phyloP scores from a whole-genome alignment of 92 coral and sea anemone genomes.

The Parazoanthus swiftii region DNA sequence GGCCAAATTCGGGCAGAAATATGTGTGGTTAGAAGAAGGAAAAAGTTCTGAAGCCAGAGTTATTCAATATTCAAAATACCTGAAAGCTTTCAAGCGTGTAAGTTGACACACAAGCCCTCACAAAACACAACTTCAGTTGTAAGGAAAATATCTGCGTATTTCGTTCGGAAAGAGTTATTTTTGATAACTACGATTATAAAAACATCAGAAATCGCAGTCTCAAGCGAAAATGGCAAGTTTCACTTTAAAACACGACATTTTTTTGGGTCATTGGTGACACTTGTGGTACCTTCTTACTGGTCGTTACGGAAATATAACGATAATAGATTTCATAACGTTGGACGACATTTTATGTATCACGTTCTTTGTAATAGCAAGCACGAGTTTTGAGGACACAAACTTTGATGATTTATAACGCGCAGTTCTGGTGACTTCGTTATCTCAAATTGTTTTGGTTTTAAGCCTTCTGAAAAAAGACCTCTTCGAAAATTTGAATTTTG shows the following conservation, averaged over 20 bases:
- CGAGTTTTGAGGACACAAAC: not conserved
- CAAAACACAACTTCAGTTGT: conserved; percentile 42
- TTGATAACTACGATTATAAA: not conserved
- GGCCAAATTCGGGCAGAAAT: conserved; percentile 6
- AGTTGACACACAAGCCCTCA: conserved; percentile 38
- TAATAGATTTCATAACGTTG: conserved; percentile 33
- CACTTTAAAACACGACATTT: conserved; percentile 8
- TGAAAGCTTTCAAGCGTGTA: conserved; percentile 40
- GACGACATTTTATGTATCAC: conserved; percentile 36
- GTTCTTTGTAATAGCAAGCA: conserved; percentile 26
- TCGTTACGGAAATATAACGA: conserved; percentile 46
- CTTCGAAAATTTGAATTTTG: conserved; percentile 40
- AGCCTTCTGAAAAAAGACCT: conserved; percentile 23
- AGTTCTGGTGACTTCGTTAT: conserved; percentile 25
- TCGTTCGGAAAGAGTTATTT: conserved; percentile 33
- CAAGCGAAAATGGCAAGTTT: conserved; percentile 14
- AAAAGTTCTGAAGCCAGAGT: conserved; percentile 38
- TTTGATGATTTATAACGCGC: conserved; percentile 14
- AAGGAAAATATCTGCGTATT: conserved; percentile 22
- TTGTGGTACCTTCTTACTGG: conserved; percentile 43
- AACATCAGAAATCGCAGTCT: not conserved
- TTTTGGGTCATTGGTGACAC: conserved; percentile 16
- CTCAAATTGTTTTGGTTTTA: conserved; percentile 35
- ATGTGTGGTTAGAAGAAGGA: conserved; percentile 29
- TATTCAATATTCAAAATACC: conserved; percentile 48